Conservation (phyloP, 2,797 vertebrate species). For the Anas acuta region DNA sequence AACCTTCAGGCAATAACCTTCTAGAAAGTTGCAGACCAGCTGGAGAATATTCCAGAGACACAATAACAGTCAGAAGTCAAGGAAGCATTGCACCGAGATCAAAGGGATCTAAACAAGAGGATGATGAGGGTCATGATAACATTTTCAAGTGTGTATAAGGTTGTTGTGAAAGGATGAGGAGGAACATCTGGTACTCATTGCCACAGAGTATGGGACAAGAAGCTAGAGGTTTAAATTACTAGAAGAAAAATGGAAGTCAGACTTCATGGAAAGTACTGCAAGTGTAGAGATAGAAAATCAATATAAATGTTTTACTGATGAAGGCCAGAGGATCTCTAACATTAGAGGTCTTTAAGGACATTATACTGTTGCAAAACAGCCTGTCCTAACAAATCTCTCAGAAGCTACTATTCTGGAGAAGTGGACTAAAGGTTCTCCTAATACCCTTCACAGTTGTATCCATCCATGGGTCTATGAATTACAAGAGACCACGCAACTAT, state of each 20-base stretch:
- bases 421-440: not conserved
- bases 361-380: not conserved
- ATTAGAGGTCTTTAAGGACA: conserved; percentile 2
- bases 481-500: not conserved
- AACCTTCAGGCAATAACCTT: not conserved
- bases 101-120: not conserved
- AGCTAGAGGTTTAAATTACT: not conserved
- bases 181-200: not conserved
- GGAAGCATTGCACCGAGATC: not conserved
- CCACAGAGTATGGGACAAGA: not conserved
- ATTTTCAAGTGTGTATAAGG: not conserved
- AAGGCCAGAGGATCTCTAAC: not conserved
- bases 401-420: conserved; percentile 21
- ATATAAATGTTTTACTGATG: not conserved
- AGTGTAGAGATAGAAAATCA: not conserved
- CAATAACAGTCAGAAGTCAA: not conserved
- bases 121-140: not conserved
- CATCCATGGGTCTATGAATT: not conserved
- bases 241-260: not conserved
- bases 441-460: not conserved
- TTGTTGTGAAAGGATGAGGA: not conserved
- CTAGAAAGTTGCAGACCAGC: not conserved
- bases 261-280: not conserved
- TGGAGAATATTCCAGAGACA: not conserved
- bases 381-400: not conserved